Percentiles rank a stretch among this genome's conserved stretches.
Evolutionary conservation across 2,888 invertebrate species (phyloP).

Genomic region (Halocaridina rubra): DNA sequence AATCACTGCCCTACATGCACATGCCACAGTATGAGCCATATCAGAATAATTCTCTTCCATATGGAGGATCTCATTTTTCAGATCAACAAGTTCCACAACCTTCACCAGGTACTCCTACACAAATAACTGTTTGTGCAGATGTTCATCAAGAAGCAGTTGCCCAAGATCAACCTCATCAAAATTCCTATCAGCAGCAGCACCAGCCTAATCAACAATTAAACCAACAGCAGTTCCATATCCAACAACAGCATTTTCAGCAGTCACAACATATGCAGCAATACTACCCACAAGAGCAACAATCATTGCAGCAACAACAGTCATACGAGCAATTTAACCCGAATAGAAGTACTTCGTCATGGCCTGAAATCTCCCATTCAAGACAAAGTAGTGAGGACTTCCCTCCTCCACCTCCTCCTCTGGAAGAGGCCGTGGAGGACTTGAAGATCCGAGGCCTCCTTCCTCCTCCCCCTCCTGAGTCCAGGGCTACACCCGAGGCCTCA

Average conservation of each 20-base stretch:
- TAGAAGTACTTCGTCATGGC: slow-evolving; percentile 73
- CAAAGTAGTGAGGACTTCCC: slow-evolving; percentile 91
- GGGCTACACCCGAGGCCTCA: slow-evolving; percentile 39
- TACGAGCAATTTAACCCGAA: not conserved
- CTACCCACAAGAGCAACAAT: not conserved
- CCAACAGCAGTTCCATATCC: slow-evolving; percentile 2
- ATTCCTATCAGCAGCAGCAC: slow-evolving; percentile 5
- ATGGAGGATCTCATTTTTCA: slow-evolving; percentile 6
- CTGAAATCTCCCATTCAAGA: slow-evolving; percentile 83
- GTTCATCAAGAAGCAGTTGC: slow-evolving; percentile 76
- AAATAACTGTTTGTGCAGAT: slow-evolving; percentile 85
- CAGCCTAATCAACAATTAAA: slow-evolving; percentile 18
- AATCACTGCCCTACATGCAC: slow-evolving; percentile 68
- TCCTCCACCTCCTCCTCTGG: slow-evolving; percentile 77
- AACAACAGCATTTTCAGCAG: slow-evolving; percentile 16
- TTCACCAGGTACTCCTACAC: slow-evolving; percentile 67
- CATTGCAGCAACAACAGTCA: not conserved
- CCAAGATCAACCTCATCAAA: not conserved
- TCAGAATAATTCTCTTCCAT: slow-evolving; percentile 37
- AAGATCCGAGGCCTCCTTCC: slow-evolving; percentile 53
- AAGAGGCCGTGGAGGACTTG: slow-evolving; percentile 63
- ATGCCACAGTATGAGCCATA: slow-evolving; percentile 48
- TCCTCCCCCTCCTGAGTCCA: slow-evolving; percentile 40
- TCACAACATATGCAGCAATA: not conserved
- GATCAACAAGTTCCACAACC: slow-evolving; percentile 23